Evolutionary conservation across 1,140 invertebrate species (phyloP).

Genomic region (Lamellibrachia luymesi): DNA sequence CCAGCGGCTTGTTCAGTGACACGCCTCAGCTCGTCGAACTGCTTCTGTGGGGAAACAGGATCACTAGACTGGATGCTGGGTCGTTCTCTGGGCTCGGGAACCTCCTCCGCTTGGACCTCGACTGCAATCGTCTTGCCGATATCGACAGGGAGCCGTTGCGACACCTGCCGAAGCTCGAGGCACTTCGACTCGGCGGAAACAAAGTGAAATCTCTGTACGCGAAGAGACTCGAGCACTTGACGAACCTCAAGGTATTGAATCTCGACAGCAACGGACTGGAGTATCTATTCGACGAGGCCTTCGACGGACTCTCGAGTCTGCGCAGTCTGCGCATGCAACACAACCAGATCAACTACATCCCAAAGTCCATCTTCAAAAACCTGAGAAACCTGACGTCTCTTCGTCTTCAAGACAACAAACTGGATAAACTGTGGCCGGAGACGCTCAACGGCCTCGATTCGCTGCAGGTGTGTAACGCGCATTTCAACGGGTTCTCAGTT

Average conservation of each 20-base stretch:
- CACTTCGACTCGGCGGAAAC: conserved; percentile 69
- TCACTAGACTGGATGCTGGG: conserved; percentile 17
- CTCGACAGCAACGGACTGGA: conserved; percentile 71
- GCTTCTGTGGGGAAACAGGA: conserved; percentile 27
- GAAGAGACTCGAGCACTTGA: conserved; percentile 69
- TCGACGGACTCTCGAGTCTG: conserved; percentile 69
- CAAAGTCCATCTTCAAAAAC: conserved; percentile 70
- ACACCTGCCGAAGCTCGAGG: conserved; percentile 58
- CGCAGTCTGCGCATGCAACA: conserved; percentile 67
- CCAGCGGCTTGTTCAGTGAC: conserved; percentile 15
- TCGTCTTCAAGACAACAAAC: conserved; percentile 70
- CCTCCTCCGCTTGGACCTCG: conserved; percentile 24
- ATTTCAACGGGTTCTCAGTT: background rate
- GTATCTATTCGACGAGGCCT: conserved; percentile 70
- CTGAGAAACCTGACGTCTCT: conserved; percentile 67
- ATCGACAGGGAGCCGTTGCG: conserved; percentile 19
- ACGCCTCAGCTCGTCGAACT: conserved; percentile 23
- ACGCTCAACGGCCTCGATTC: conserved; percentile 18
- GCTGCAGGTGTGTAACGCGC: conserved; percentile 6
- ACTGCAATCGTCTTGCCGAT: conserved; percentile 21
- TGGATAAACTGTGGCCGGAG: conserved; percentile 44
- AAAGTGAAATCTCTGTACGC: conserved; percentile 66
- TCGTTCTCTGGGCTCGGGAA: conserved; percentile 26
- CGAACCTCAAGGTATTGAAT: conserved; percentile 67
- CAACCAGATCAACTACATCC: conserved; percentile 72